Evolutionary conservation across 2,797 vertebrate genomes (phyloP).

Genomic region (Lithobates sylvaticus): DNA sequence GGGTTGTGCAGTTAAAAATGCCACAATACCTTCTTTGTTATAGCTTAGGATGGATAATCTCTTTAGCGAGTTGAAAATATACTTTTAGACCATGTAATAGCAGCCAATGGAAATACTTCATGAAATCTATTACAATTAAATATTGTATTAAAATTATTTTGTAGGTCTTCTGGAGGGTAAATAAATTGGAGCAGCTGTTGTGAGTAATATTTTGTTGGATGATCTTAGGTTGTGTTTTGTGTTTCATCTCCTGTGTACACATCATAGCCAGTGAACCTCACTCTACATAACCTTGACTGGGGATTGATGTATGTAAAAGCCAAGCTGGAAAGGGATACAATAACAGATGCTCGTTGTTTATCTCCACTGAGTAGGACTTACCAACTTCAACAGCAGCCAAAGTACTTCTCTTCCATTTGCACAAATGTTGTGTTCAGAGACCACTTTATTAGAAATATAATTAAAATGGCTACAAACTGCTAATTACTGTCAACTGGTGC

Average conservation of each 20-base stretch:
- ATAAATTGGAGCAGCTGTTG: slow-evolving; percentile 70
- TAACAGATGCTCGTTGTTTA: slow-evolving; percentile 85
- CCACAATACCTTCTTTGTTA: background rate
- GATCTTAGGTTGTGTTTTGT: slow-evolving; percentile 64
- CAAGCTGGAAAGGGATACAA: slow-evolving; percentile 79
- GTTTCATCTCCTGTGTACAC: slow-evolving; percentile 65
- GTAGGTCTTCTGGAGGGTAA: slow-evolving; percentile 71
- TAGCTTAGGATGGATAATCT: background rate
- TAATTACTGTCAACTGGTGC: slow-evolving; percentile 67
- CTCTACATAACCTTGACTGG: slow-evolving; percentile 78
- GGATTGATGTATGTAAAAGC: slow-evolving; percentile 77
- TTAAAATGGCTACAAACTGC: slow-evolving; percentile 74
- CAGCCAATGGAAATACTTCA: background rate
- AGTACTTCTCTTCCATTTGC: slow-evolving; percentile 79
- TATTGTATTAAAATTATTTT: slow-evolving; percentile 40
- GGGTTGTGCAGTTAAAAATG: background rate
- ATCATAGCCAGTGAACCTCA: slow-evolving; percentile 72
- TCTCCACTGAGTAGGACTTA: slow-evolving; percentile 79
- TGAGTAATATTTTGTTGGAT: slow-evolving; percentile 70
- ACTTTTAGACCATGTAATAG: background rate
- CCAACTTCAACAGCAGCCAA: slow-evolving; percentile 78
- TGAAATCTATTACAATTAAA: background rate
- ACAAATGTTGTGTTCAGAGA: slow-evolving; percentile 78
- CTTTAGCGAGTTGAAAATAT: background rate
- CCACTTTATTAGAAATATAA: slow-evolving; percentile 77